phyloP scores from a whole-genome alignment of 53 echinoderm and acorn worm species.

The Echinometra lucunter region DNA sequence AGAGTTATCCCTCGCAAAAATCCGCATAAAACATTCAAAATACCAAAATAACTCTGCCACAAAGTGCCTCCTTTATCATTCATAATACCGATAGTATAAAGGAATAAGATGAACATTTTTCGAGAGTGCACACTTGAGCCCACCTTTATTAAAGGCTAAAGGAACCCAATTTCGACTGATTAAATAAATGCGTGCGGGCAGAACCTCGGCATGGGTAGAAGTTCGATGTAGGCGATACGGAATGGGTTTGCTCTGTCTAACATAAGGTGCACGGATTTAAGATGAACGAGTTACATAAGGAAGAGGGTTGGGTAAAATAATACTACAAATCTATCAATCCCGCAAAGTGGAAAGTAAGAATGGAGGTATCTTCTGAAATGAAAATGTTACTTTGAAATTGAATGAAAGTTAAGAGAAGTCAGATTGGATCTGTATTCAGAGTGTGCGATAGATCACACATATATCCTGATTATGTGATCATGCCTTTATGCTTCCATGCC shows the following conservation, averaged over 20 bases:
- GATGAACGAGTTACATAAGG: not conserved
- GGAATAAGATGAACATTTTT: not conserved
- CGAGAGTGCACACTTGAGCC: conserved; percentile 31
- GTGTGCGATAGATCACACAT: not conserved
- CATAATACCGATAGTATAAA: not conserved
- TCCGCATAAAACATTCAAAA: not conserved
- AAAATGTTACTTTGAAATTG: not conserved
- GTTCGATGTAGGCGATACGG: not conserved
- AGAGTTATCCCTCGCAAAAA: not conserved
- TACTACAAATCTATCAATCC: not conserved
- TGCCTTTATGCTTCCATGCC: too few species aligned
- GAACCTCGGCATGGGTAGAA: not conserved
- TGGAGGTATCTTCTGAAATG: not conserved
- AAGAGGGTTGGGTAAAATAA: too few species aligned
- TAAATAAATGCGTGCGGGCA: conserved; percentile 23
- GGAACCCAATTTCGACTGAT: not conserved
- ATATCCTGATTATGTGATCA: too few species aligned
- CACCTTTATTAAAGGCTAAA: conserved; percentile 16
- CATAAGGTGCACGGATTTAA: not conserved
- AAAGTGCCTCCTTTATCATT: conserved; percentile 27
- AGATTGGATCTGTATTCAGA: not conserved
- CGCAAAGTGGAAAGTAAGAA: too few species aligned
- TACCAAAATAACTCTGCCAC: conserved; percentile 15
- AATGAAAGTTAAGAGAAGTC: too few species aligned
- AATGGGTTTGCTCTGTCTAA: not conserved